Percentiles rank a stretch among this genome's conserved stretches.
phyloP scores from a whole-genome alignment of 2,113 vertebrate genomes.

The Scomber scombrus region DNA sequence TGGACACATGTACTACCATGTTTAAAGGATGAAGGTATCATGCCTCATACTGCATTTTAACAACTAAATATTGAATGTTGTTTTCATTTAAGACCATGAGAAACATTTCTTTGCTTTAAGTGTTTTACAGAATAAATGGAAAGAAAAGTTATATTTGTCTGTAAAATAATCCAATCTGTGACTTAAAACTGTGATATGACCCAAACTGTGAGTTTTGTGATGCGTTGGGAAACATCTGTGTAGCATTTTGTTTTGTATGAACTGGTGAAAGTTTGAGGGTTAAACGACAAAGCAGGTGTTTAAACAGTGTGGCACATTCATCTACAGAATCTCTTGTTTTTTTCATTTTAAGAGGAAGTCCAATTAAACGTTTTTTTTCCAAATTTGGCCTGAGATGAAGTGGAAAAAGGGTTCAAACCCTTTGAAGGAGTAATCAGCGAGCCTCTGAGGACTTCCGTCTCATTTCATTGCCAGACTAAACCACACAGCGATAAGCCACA shows the following conservation, averaged over 20 bases:
- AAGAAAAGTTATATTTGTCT: no score
- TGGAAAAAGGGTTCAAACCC: neutral
- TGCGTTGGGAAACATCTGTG: neutral
- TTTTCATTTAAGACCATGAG: no score
- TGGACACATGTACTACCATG: no score
- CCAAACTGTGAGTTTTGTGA: no score
- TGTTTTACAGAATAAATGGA: no score
- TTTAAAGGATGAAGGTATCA: no score
- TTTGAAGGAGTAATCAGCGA: slow-evolving; percentile 24
- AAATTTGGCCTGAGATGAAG: slow-evolving; percentile 14
- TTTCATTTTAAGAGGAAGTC: neutral
- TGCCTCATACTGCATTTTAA: no score
- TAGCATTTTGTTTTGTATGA: neutral
- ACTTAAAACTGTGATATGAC: no score
- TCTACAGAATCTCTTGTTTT: neutral
- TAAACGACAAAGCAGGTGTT: neutral
- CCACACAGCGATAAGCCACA: neutral
- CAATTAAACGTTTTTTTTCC: neutral
- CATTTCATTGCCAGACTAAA: neutral
- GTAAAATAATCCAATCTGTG: no score
- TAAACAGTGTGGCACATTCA: no score
- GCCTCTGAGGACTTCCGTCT: slow-evolving; percentile 23
- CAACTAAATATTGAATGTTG: no score
- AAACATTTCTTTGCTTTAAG: no score
- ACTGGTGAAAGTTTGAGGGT: fast-evolving